These are phyloP conservation scores for Tridacna gigas DNA, from an alignment of 2,888 invertebrate species.

Conservation along the genomic window DNA sequence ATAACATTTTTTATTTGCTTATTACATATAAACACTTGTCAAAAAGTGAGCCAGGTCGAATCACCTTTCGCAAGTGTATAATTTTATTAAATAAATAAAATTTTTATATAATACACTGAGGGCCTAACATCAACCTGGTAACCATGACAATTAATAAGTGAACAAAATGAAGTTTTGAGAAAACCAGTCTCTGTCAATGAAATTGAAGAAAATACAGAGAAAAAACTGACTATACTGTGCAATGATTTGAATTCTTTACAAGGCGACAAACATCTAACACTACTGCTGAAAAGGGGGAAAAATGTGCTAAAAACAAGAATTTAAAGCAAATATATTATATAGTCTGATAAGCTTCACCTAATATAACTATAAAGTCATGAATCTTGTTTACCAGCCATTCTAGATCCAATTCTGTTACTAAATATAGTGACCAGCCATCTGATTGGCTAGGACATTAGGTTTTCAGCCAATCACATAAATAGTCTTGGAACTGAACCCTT, in stretches of 20 bases:
- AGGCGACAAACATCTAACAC: too few species aligned
- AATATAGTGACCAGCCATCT: neutral
- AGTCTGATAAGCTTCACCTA: neutral
- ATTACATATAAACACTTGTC: constrained; percentile 17
- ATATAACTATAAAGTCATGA: neutral
- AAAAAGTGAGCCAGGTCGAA: constrained; percentile 62
- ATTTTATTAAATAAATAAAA: constrained; percentile 65
- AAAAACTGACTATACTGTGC: too few species aligned
- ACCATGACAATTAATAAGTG: constrained; percentile 4
- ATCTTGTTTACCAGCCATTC: neutral
- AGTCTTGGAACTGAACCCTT: neutral
- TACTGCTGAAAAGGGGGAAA: too few species aligned
- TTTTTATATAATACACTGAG: constrained; percentile 65
- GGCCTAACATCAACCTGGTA: constrained; percentile 67
- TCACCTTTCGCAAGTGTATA: constrained; percentile 77
- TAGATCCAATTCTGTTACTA: neutral
- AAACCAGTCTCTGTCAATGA: neutral
- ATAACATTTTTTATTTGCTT: neutral
- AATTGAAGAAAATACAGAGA: too few species aligned
- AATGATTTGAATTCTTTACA: too few species aligned
- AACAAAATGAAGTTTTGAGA: neutral
- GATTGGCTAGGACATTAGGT: too few species aligned
- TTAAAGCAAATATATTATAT: too few species aligned
- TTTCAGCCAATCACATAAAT: too few species aligned
- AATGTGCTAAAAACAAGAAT: too few species aligned